A percentile compares a stretch with the other conserved stretches of the same genome.
phyloP scores from a whole-genome alignment of 2,797 vertebrate species.

The Cryptoprocta ferox region DNA sequence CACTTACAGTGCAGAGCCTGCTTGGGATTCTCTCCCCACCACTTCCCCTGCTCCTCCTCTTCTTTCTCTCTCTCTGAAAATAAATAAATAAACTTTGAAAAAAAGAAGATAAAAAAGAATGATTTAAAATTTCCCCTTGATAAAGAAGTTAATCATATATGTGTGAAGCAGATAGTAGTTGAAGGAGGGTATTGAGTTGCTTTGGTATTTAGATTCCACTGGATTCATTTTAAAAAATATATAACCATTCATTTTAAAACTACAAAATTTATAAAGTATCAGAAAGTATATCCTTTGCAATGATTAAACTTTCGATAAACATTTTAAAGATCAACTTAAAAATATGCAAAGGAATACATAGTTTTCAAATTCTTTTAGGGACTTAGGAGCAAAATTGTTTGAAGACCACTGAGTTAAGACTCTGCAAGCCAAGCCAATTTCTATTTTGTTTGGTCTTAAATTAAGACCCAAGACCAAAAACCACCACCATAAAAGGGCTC shows the following conservation, averaged over 20 bases:
- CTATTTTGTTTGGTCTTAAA: constrained; percentile 12
- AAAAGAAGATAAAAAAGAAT: not conserved
- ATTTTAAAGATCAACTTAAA: constrained; percentile 41
- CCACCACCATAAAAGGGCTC: not conserved
- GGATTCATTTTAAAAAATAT: constrained; percentile 29
- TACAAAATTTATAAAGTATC: not conserved
- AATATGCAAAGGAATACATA: not conserved
- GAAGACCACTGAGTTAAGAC: not conserved
- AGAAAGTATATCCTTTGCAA: not conserved
- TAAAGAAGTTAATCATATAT: not conserved
- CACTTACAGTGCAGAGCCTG: no score
- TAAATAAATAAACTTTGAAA: not conserved
- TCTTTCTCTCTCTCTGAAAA: no score
- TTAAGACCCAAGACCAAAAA: not conserved
- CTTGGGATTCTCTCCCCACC: no score
- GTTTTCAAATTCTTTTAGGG: constrained; percentile 37
- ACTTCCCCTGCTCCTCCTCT: no score
- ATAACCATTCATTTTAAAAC: not conserved
- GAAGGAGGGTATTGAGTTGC: not conserved
- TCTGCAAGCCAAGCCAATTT: not conserved
- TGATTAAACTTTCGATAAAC: constrained; percentile 34
- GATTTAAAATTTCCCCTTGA: constrained; percentile 11
- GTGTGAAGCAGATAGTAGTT: not conserved
- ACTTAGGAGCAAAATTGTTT: not conserved
- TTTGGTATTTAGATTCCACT: constrained; percentile 8